These are phyloP conservation scores for Pygoscelis adeliae DNA, from an alignment of 2,113 vertebrate species.

Conservation along the genomic window DNA sequence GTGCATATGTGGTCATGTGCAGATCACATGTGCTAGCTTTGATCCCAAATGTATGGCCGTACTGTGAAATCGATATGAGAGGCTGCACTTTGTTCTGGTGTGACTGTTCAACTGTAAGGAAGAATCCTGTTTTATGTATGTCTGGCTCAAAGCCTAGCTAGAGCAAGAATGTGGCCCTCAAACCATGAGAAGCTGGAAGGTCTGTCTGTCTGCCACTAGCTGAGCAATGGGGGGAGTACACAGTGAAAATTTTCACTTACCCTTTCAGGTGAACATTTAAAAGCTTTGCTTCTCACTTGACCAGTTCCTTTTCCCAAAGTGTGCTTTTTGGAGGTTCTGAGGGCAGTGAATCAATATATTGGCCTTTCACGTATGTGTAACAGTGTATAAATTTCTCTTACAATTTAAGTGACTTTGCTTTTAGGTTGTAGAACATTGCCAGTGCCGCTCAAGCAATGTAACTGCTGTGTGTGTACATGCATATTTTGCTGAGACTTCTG, in stretches of 20 bases:
- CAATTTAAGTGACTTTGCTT: neutral
- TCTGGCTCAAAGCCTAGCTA: neutral
- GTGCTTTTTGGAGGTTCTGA: neutral
- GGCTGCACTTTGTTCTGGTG: neutral
- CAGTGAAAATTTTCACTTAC: neutral
- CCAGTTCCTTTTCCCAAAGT: neutral
- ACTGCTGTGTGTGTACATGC: neutral
- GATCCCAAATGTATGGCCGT: neutral
- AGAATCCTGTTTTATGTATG: neutral
- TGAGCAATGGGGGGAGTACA: neutral
- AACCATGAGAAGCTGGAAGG: neutral
- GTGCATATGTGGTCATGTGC: neutral
- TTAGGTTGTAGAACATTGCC: neutral
- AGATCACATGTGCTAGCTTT: neutral
- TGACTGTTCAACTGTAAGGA: neutral
- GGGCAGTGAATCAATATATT: neutral
- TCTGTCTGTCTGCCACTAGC: neutral
- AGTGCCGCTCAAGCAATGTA: neutral
- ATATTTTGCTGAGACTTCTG: neutral
- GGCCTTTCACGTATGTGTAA: neutral
- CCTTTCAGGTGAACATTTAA: neutral
- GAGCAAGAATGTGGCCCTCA: neutral
- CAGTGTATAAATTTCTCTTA: neutral
- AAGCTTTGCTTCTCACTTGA: neutral
- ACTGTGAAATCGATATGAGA: accelerated